Conservation (phyloP, 1,140 invertebrate genomes). For the Drosophila dunni region DNA sequence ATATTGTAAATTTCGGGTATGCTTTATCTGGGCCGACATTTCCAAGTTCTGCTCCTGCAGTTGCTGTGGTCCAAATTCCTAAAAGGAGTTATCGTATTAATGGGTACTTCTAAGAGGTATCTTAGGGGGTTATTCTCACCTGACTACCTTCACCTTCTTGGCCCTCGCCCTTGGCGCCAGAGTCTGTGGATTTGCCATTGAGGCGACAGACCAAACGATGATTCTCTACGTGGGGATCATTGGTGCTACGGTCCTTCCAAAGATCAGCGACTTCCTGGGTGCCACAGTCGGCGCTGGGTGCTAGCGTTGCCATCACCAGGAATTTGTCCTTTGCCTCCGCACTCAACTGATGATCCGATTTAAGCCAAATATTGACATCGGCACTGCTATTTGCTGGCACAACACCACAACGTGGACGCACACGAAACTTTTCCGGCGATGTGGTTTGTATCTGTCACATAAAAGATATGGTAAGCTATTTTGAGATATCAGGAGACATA, state of each 20-base stretch:
- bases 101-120: background rate
- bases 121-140: background rate
- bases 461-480: background rate
- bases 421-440: constrained; percentile 94
- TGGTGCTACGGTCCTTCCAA: constrained; percentile 56
- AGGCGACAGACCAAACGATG: constrained; percentile 70
- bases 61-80: constrained; percentile 13
- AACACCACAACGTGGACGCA: constrained; percentile 92
- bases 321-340: constrained; percentile 74
- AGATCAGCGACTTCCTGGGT: constrained; percentile 52
- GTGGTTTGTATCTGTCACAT: constrained; percentile 78
- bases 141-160: background rate
- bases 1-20: constrained; percentile 59
- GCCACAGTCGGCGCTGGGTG: constrained; percentile 11
- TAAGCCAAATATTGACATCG: constrained; percentile 74
- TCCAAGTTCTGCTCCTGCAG: background rate
- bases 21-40: constrained; percentile 45
- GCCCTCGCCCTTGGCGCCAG: background rate
- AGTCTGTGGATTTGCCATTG: constrained; percentile 8
- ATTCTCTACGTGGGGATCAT: constrained; percentile 61
- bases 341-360: constrained; percentile 64
- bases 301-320: constrained; percentile 70
- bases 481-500: background rate
- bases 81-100: background rate
- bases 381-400: constrained; percentile 86